Evolutionary conservation across 2,888 invertebrate species (phyloP), one percentile per base, ranked within the genome.

Genomic region (Ommatoiulus sabulosus): DNA sequence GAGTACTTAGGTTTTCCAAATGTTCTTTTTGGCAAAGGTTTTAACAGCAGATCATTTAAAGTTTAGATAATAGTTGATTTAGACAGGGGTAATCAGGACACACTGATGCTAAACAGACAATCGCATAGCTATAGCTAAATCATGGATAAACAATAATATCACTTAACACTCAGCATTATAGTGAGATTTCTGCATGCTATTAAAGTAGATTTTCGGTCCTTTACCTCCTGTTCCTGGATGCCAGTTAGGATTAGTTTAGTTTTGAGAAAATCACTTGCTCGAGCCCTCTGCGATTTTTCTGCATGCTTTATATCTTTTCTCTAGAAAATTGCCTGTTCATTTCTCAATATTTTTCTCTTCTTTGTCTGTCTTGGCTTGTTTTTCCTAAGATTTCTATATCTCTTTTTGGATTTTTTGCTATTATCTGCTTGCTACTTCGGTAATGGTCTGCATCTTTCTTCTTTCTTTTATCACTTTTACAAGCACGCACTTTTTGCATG

Each of bases 1-100:
- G 63, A 63, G 63, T 63, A 63, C 63, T 63, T 63, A 63, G 63
- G 63, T 63, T 63, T 63, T 63, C 52, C 63, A 63, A 63, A 63
- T 63, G 63, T 63, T 63, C 63, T 63, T 63, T 63, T 63, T 63
- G 63, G 63, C 63, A 1, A 63, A 7, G 63, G 63, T 20, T 63
- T 63, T 5, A 63, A n/a, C 63, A 20, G n/a, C 20, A 63, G 63
- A 17, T n/a, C 17, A 57, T 57, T 57, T 57, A 35, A 15, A 57
- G 17, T 63, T 63, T 15, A 52, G 17, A 52, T 52, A 8, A 15
- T 52, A 52, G 35, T 2, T 35, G 35, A 35, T 35, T 35, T 35
- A 35, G 35, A 35, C 35, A 35, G 35, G 35, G 35, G 35, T 35
- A 35, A 35, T 35, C 35, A 35, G 35, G 35, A 20, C 63, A 63